Base-by-base conservation (phyloP, 2,888 invertebrate genomes). In the Caenorhabditis doughertyi region DNA sequence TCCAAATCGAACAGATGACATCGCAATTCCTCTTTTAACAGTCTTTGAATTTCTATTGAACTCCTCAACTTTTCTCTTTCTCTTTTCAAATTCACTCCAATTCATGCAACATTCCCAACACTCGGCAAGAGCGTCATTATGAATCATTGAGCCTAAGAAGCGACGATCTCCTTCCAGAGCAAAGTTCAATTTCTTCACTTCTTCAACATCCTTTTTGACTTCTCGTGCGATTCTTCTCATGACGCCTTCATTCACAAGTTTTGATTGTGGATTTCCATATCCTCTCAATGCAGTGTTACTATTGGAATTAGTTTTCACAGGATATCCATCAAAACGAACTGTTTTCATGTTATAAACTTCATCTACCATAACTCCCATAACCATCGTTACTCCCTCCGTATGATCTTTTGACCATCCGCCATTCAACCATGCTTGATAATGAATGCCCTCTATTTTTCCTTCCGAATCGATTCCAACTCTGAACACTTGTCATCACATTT, bases 201-300 rank as follows among this genome's bases (percentile, higher is more conserved):
- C 94, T 13, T 94, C 92, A 9, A 94, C 93, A 86, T 94, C 94
- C 85, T 94, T 94, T 0, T 94, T 94, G 25, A 96, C 93, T 87
- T 93, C 94, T 39, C 94, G 93, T 0, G 97, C 96, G 16, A 97
- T 94, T 84, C 95, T 94, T 80, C 95, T 93, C 39, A 96, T 94
- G 85, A 96, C 95, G 85, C 93, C 94, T 92, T 97, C 97, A 0
- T 94, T 95, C 0, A 95, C 94, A 91, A 95, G 95, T 95, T 96
- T 96, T 21, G 95, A 96, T 92, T 97, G 96, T 0, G 97, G 97
- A 0, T 95, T 96, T 16, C 97, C 97, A 90, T 96, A 97, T 1
- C 96, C 97, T 89, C 97, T 72, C 35, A 77, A 84, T 0, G 97
- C 97, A 0, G 97, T 97, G 91, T 96, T 96, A 0, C 96, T 96